Evolutionary conservation across 1,140 invertebrate species (phyloP), one percentile per base, ranked within the genome.

Genomic region (Saccostrea cuccullata): DNA sequence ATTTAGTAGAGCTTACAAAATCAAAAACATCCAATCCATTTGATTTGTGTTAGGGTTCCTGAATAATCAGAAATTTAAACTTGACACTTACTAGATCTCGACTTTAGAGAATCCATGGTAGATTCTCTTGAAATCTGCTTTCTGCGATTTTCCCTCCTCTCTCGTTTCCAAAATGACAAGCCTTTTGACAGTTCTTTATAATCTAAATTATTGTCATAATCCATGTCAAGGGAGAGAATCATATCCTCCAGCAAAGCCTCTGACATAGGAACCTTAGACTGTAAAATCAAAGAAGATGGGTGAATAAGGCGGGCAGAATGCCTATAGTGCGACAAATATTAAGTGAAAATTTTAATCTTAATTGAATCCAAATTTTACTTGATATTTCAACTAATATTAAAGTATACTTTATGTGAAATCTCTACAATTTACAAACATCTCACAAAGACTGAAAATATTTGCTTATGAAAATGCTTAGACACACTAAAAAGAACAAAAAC

Each of bases 161-260:
- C 93, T 82, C 83, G 86, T 70, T 90, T 88, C 88, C 91, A 94
- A 12, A 88, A 85, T 15, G 90, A 90, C 58, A 95, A 87, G 15
- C 94, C 94, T 84, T 89, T 83, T n/a, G 92, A 90, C 12, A 95
- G 89, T 83, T 95, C 94, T 84, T 91, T 91, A 84, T 94, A 95
- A 82, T 93, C 91, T 40, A 95, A 86, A 77, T 92, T 88, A 67
- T 94, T 92, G 90, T 93, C 92, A 70, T 93, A 90, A 86, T 94
- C 90, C 55, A 88, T 89, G 87, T 95, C 94, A 26, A 95, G 90
- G 30, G 92, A 89, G n/a, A 94, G 77, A 77, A 95, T 92, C 88
- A 95, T 86, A 67, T 94, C 94, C 88, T 94, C 94, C 67, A 94
- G 85, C 23, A 94, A 87, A n/a, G 87, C 88, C 23, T 91, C 89